Conservation (phyloP, 2,113 vertebrate species). For the Panurus biarmicus region DNA sequence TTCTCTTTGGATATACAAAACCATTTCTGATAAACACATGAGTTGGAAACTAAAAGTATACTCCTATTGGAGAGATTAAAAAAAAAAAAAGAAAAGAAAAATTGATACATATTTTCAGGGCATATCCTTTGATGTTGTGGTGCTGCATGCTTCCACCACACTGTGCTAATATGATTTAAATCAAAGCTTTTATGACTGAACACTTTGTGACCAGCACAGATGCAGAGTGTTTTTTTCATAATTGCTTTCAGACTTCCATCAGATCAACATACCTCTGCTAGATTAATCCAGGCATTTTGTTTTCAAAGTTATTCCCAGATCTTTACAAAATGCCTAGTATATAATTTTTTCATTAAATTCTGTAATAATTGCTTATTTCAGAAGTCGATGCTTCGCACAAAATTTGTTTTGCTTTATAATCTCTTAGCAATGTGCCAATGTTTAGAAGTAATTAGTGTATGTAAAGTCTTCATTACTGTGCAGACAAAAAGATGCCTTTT, state of each 20-base stretch:
- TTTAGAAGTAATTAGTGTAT: slow-evolving; percentile 30
- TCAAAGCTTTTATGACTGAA: slow-evolving; percentile 33
- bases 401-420: slow-evolving; percentile 34
- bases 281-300: slow-evolving; percentile 45
- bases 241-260: slow-evolving; percentile 5
- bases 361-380: slow-evolving; percentile 21
- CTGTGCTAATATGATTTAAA: slow-evolving; percentile 7
- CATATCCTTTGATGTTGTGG: background rate
- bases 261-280: background rate
- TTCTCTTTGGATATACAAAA: slow-evolving; percentile 47
- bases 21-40: background rate
- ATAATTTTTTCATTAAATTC: background rate
- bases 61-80: background rate
- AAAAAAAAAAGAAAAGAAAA: background rate
- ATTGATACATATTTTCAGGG: background rate
- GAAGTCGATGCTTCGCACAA: background rate
- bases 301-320: background rate
- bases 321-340: slow-evolving; percentile 19
- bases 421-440: slow-evolving; percentile 9
- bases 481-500: slow-evolving; percentile 48
- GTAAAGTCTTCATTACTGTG: slow-evolving; percentile 53
- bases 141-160: slow-evolving; percentile 49
- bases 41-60: background rate
- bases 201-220: slow-evolving; percentile 18
- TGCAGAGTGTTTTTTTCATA: slow-evolving; percentile 32